A percentile compares a stretch with the other conserved stretches of the same genome.
Conservation (phyloP, 1,140 invertebrate genomes). For the Ceratina calcarata region DNA sequence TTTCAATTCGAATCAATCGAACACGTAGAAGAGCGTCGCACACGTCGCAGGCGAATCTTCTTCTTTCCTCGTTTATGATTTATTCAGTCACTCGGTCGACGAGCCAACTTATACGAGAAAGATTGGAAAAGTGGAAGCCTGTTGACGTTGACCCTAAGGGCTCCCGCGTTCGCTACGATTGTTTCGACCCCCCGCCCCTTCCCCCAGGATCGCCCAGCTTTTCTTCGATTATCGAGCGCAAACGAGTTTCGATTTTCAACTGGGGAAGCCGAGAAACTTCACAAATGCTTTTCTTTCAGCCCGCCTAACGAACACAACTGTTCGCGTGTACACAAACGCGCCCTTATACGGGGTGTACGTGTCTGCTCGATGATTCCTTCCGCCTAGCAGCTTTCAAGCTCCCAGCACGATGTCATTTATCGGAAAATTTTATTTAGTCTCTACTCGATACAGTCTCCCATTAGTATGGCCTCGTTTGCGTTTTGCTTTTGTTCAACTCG, state of each 20-base stretch:
- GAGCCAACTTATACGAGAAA: conserved; percentile 21
- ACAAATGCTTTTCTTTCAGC: conserved; percentile 44
- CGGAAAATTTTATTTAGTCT: conserved; percentile 12
- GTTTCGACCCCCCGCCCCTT: background rate
- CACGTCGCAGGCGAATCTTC: background rate
- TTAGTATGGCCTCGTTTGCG: background rate
- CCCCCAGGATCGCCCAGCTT: conserved; percentile 10
- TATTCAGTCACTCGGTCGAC: background rate
- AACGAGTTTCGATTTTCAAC: conserved; percentile 66
- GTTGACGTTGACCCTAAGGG: background rate
- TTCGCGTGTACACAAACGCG: background rate
- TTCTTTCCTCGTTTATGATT: background rate
- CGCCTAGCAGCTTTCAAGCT: background rate
- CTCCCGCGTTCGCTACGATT: conserved; percentile 7
- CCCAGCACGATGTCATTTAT: background rate
- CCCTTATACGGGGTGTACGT: conserved; percentile 23
- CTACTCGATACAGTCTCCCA: background rate
- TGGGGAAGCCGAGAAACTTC: conserved; percentile 56
- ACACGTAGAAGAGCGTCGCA: background rate
- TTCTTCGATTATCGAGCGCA: conserved; percentile 60
- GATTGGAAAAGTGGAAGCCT: conserved; percentile 32
- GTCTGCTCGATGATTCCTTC: background rate
- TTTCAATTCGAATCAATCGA: background rate
- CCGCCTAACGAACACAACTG: background rate
- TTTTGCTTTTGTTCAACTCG: background rate